Evolutionary conservation across 2,797 vertebrate genomes (phyloP).

Genomic region (Anolis apletophallus): DNA sequence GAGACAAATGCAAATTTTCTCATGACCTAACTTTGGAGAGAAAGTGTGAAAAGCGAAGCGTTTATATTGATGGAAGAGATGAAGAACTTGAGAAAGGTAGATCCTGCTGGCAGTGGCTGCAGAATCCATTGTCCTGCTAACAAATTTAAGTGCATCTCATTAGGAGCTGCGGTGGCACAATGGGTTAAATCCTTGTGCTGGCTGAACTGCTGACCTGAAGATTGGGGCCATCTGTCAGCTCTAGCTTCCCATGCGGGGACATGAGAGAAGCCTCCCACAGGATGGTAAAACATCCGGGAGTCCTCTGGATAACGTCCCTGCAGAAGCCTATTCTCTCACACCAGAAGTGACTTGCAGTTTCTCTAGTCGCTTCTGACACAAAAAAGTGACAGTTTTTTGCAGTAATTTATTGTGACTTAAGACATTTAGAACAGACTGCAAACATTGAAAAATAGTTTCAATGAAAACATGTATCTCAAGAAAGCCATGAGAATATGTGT

Average conservation of each 20-base stretch:
- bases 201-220: too few relatives aligned
- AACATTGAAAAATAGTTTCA: neutral
- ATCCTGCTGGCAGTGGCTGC: neutral
- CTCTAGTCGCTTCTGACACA: too few relatives aligned
- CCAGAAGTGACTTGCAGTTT: too few relatives aligned
- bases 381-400: neutral
- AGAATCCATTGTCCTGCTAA: neutral
- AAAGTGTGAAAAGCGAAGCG: slow-evolving; percentile 94
- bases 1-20: slow-evolving; percentile 98
- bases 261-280: too few relatives aligned
- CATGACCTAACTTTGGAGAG: slow-evolving; percentile 95
- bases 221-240: too few relatives aligned
- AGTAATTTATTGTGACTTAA: neutral
- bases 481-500: neutral
- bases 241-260: too few relatives aligned
- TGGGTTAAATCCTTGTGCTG: too few relatives aligned
- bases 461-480: neutral
- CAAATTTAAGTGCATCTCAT: neutral
- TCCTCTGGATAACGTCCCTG: too few relatives aligned
- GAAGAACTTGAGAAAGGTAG: slow-evolving; percentile 95
- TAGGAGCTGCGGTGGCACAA: too few relatives aligned
- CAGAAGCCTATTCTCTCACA: too few relatives aligned
- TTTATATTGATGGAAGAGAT: slow-evolving; percentile 95
- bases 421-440: neutral
- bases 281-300: too few relatives aligned